Conservation (phyloP, 2,888 invertebrate genomes). For the Dermolepida albohirtum region DNA sequence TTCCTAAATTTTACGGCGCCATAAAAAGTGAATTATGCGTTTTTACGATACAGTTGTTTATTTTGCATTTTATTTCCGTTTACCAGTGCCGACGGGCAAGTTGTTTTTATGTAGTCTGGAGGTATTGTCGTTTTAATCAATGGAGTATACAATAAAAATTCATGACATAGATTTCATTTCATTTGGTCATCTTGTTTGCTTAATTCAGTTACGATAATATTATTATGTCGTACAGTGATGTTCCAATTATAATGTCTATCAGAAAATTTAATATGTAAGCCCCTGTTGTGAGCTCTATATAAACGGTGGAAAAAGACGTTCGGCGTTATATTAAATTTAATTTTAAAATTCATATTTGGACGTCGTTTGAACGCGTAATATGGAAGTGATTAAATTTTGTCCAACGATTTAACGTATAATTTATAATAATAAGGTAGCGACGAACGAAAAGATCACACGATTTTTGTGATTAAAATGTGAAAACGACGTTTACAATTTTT, state of each 20-base stretch:
- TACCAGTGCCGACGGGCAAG: slow-evolving; percentile 21
- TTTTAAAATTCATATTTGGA: slow-evolving; percentile 24
- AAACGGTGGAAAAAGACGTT: slow-evolving; percentile 13
- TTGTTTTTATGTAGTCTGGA: slow-evolving; percentile 12
- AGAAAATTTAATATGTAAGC: slow-evolving; percentile 31
- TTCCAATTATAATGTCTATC: slow-evolving; percentile 17
- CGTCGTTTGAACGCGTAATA: slow-evolving; percentile 17
- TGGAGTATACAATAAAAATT: slow-evolving; percentile 13
- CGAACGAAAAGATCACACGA: too few species aligned
- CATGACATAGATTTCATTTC: slow-evolving; percentile 5
- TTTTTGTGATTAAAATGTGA: too few species aligned
- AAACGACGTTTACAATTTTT: too few species aligned
- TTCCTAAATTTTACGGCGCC: slow-evolving; percentile 39
- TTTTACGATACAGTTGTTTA: slow-evolving; percentile 41
- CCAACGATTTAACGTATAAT: too few species aligned
- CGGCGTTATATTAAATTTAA: slow-evolving; percentile 30
- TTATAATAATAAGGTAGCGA: too few species aligned
- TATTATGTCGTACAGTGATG: slow-evolving; percentile 15
- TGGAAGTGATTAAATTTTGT: slow-evolving; percentile 12
- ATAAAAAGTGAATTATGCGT: slow-evolving; percentile 40
- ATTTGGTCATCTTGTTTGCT: slow-evolving; percentile 25
- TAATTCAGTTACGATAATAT: slow-evolving; percentile 23
- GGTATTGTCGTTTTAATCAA: slow-evolving; percentile 17
- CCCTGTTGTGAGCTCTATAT: slow-evolving; percentile 6
- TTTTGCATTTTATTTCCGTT: slow-evolving; percentile 43